Conservation (phyloP, 1,140 invertebrate genomes). For the Spodoptera litura region DNA sequence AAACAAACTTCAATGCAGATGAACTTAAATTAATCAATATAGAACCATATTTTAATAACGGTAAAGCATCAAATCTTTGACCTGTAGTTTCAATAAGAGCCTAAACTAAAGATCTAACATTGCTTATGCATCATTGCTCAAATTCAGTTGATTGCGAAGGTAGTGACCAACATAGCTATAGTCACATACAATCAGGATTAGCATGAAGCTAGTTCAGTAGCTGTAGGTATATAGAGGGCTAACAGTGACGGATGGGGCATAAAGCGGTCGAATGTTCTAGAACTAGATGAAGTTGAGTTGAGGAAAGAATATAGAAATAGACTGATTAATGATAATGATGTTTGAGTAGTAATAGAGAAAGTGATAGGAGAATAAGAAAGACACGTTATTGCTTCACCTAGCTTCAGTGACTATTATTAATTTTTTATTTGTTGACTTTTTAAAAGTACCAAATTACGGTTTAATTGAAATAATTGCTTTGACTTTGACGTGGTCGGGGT, state of each 20-base stretch:
- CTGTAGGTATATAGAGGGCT: neutral
- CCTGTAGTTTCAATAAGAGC: no score
- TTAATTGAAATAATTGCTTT: no score
- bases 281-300: neutral
- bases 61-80: no score
- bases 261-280: conserved; percentile 1
- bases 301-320: neutral
- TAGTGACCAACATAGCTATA: conserved; percentile 10
- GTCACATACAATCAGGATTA: conserved; percentile 9
- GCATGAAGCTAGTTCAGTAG: neutral
- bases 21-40: no score
- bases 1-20: neutral
- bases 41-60: no score
- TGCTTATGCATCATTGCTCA: neutral
- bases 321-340: neutral
- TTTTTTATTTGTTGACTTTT: no score
- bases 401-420: no score
- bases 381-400: no score
- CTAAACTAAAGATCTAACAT: no score
- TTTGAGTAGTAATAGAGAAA: neutral
- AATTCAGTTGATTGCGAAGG: conserved; percentile 28
- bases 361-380: no score
- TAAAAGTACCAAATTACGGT: no score
- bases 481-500: no score
- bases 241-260: conserved; percentile 16